phyloP scores from a whole-genome alignment of 2,888 invertebrate species.

The Adelognathus sp. region DNA sequence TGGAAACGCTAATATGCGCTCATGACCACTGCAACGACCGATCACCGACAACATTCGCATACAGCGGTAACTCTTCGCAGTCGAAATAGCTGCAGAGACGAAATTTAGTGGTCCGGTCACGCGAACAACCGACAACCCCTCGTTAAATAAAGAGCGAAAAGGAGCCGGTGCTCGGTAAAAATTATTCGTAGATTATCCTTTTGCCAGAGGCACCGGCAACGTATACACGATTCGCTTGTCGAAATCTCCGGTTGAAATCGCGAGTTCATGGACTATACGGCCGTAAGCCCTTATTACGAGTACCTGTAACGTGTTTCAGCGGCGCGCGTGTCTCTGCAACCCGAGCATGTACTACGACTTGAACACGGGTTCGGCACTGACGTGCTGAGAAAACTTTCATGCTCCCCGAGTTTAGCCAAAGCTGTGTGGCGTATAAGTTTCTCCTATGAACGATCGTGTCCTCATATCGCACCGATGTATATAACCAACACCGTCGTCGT shows the following conservation, averaged over 20 bases:
- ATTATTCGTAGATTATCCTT: conserved; percentile 51
- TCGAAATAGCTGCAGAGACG: conserved; percentile 27
- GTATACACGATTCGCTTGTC: conserved; percentile 42
- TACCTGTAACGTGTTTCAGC: conserved; percentile 39
- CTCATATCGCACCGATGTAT: neutral
- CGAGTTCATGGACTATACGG: conserved; percentile 30
- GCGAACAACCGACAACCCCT: conserved; percentile 56
- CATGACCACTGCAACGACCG: neutral
- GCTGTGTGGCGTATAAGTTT: conserved; percentile 43
- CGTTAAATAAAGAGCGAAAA: conserved; percentile 37
- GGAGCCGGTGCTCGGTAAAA: conserved; percentile 40
- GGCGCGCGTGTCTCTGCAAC: conserved; percentile 16
- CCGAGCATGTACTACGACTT: conserved; percentile 32
- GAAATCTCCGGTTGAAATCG: conserved; percentile 55
- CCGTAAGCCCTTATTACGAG: conserved; percentile 41
- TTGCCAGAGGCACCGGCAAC: conserved; percentile 9
- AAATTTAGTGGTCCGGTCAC: conserved; percentile 58
- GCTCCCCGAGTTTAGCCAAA: conserved; percentile 34
- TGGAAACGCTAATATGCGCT: neutral
- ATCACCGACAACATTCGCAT: neutral
- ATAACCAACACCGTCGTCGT: conserved; percentile 9
- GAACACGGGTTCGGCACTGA: neutral
- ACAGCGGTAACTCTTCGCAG: neutral
- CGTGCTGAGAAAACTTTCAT: conserved; percentile 51
- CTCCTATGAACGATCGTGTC: conserved; percentile 15